These are phyloP conservation scores for Timandra comae DNA, from an alignment of 2,888 invertebrate species.

Conservation along the genomic window DNA sequence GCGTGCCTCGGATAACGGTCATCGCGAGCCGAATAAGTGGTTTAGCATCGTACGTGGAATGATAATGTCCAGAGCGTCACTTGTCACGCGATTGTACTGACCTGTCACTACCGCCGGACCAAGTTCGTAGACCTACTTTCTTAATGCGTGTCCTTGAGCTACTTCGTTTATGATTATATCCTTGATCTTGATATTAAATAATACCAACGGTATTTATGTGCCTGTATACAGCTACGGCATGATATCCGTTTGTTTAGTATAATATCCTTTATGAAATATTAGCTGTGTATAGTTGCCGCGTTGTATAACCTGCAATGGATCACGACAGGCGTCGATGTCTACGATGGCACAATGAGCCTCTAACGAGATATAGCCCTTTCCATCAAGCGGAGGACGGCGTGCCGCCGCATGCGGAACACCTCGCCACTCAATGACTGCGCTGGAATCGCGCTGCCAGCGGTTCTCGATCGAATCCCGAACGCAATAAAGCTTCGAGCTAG, in stretches of 20 bases:
- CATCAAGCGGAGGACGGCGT: constrained; percentile 33
- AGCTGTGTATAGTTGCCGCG: neutral
- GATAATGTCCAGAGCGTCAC: constrained; percentile 63
- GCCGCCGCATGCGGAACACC: constrained; percentile 38
- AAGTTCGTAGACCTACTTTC: constrained; percentile 59
- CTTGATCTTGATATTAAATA: constrained; percentile 11
- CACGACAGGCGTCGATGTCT: constrained; percentile 6
- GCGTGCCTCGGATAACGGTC: constrained; percentile 72
- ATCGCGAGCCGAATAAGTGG: constrained; percentile 70
- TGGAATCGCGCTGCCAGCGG: constrained; percentile 44
- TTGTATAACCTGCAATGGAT: no score
- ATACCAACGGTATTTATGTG: constrained; percentile 8
- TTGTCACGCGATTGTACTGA: constrained; percentile 58
- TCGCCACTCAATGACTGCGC: constrained; percentile 61
- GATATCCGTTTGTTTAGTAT: no score
- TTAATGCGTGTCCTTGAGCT: constrained; percentile 58
- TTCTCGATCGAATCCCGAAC: constrained; percentile 59
- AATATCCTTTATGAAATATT: no score
- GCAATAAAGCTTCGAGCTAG: constrained; percentile 67
- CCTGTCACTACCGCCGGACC: constrained; percentile 46
- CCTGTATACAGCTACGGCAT: neutral
- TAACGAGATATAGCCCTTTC: constrained; percentile 51
- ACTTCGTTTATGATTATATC: constrained; percentile 17
- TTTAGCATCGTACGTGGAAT: constrained; percentile 71
- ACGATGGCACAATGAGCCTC: constrained; percentile 45